Conservation (phyloP, 2,113 vertebrate genomes). For the Muntiacus reevesi region DNA sequence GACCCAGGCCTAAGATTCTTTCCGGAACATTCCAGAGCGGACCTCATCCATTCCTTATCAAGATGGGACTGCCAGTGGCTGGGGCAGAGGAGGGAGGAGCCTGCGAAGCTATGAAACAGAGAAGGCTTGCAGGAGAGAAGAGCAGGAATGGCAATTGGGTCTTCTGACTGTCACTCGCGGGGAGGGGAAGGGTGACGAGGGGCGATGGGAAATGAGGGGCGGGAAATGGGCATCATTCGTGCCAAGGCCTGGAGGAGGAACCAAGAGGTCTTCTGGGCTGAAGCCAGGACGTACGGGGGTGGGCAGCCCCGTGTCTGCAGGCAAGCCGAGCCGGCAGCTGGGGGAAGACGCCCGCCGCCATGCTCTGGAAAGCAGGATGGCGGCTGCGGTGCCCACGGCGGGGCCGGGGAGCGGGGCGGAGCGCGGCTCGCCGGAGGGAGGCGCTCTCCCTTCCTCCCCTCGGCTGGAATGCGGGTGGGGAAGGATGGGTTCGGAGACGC, state of each 20-base stretch:
- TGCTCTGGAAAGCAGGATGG: not conserved
- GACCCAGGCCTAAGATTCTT: not conserved
- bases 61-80: not conserved
- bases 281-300: not conserved
- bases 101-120: not conserved
- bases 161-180: not conserved
- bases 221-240: not conserved
- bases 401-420: not conserved
- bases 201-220: not conserved
- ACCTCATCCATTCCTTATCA: not conserved
- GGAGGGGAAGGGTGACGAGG: not conserved
- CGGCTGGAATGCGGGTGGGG: not conserved
- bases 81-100: not conserved
- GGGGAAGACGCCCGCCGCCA: fast-evolving
- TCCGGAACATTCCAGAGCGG: not conserved
- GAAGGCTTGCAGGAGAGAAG: not conserved
- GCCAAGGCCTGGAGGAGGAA: not conserved
- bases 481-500: not conserved
- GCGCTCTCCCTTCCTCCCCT: not conserved
- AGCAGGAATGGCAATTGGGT: not conserved
- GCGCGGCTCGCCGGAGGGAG: fast-evolving
- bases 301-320: not conserved
- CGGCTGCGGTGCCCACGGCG: fast-evolving
- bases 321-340: not conserved
- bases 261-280: not conserved